Evolutionary conservation across 1,140 invertebrate species (phyloP).

Genomic region (Sitobion miscanthi): DNA sequence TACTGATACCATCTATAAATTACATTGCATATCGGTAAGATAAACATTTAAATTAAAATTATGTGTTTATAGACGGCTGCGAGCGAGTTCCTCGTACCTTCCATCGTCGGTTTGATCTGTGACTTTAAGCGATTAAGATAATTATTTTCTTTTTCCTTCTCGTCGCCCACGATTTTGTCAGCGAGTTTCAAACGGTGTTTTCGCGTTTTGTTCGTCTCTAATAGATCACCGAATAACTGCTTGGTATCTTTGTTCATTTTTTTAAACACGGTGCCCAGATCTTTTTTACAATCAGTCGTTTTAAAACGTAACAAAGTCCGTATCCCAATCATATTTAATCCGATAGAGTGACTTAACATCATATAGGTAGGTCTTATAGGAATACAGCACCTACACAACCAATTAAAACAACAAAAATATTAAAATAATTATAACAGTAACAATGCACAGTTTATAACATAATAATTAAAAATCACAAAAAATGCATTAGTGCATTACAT

Average conservation of each 20-base stretch:
- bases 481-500: too few relatives aligned
- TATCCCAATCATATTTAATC: constrained; percentile 28
- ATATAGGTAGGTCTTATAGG: not conserved
- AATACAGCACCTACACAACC: not conserved
- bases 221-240: constrained; percentile 52
- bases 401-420: not conserved
- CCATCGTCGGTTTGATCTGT: not conserved
- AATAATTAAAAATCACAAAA: too few relatives aligned
- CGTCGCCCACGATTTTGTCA: not conserved
- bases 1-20: constrained; percentile 15
- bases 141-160: not conserved
- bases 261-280: not conserved
- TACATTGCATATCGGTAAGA: not conserved
- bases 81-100: not conserved
- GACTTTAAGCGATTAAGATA: not conserved
- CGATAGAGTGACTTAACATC: not conserved
- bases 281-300: constrained; percentile 26
- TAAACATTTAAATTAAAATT: not conserved
- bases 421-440: not conserved
- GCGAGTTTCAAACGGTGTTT: constrained; percentile 49
- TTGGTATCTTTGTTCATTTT: constrained; percentile 57
- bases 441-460: not conserved
- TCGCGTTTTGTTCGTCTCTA: constrained; percentile 52
- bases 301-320: not conserved
- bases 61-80: not conserved